These are phyloP conservation scores for Andricus curvator DNA, from an alignment of 2,888 invertebrate species.

Conservation along the genomic window DNA sequence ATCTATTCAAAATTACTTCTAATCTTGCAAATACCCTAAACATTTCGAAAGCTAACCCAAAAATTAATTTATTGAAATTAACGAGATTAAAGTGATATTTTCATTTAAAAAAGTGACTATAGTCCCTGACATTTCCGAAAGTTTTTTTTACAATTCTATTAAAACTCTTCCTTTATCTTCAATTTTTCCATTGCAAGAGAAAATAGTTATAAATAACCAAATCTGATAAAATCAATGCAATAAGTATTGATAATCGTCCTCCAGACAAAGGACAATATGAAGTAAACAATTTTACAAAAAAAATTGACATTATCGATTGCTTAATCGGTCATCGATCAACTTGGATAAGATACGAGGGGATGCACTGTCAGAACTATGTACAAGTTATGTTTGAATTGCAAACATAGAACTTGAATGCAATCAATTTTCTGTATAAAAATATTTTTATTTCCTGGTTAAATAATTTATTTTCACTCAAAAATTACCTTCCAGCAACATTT, in stretches of 20 bases:
- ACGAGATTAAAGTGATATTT: no score
- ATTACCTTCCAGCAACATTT: no score
- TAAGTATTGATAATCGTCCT: neutral
- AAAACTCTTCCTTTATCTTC: neutral
- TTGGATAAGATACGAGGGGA: conserved; percentile 6
- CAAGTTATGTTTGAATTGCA: neutral
- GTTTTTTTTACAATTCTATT: neutral
- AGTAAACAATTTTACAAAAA: conserved; percentile 14
- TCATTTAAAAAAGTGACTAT: no score
- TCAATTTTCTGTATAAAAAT: neutral
- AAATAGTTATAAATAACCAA: conserved; percentile 11
- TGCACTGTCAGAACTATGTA: neutral
- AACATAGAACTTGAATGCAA: neutral
- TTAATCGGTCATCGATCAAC: conserved; percentile 26
- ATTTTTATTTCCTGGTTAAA: no score
- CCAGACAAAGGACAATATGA: neutral
- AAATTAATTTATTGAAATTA: no score
- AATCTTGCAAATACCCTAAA: no score
- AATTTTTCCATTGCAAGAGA: neutral
- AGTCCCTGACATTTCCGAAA: no score
- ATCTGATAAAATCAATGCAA: neutral
- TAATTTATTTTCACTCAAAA: no score
- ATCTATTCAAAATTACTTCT: no score
- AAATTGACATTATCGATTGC: conserved; percentile 15
- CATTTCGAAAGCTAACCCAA: no score